phyloP scores from a whole-genome alignment of 2,113 vertebrate genomes.

The Xyrauchen texanus region DNA sequence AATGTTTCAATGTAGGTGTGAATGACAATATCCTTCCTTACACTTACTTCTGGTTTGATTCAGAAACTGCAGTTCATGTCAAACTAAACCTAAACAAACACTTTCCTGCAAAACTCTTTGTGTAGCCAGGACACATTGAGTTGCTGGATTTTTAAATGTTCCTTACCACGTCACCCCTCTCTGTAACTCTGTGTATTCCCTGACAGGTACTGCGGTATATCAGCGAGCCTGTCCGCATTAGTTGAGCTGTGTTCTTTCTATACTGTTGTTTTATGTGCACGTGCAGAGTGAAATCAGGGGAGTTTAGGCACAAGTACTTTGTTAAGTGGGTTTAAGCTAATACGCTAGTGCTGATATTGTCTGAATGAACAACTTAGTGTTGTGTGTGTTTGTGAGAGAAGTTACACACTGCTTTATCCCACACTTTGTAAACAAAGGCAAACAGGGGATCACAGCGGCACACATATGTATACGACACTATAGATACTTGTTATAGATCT shows the following conservation, averaged over 20 bases:
- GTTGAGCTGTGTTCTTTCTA: conserved; percentile 3
- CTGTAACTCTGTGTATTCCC: conserved; percentile 21
- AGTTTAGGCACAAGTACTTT: conserved; percentile 38
- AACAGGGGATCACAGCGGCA: neutral
- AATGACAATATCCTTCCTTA: neutral
- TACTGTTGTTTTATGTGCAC: conserved; percentile 3
- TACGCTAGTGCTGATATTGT: conserved; percentile 15
- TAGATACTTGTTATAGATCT: conserved; percentile 10
- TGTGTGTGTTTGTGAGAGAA: conserved; percentile 7
- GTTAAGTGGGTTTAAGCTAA: neutral
- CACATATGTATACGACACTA: neutral
- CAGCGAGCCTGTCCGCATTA: conserved; percentile 16
- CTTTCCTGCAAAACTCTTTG: conserved; percentile 23
- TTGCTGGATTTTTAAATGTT: conserved; percentile 8
- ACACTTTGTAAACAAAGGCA: conserved; percentile 36
- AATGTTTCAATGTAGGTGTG: conserved; percentile 1
- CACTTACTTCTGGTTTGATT: conserved; percentile 14
- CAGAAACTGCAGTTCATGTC: conserved; percentile 7
- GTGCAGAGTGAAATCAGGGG: neutral
- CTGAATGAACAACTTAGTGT: conserved; percentile 27
- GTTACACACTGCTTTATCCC: conserved; percentile 18
- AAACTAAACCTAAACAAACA: conserved; percentile 35
- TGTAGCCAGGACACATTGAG: conserved; percentile 28
- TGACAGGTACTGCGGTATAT: conserved; percentile 29
- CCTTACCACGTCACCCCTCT: conserved; percentile 13